Conservation (phyloP, 64 coral and sea anemone genomes). For the Porites australiensis region DNA sequence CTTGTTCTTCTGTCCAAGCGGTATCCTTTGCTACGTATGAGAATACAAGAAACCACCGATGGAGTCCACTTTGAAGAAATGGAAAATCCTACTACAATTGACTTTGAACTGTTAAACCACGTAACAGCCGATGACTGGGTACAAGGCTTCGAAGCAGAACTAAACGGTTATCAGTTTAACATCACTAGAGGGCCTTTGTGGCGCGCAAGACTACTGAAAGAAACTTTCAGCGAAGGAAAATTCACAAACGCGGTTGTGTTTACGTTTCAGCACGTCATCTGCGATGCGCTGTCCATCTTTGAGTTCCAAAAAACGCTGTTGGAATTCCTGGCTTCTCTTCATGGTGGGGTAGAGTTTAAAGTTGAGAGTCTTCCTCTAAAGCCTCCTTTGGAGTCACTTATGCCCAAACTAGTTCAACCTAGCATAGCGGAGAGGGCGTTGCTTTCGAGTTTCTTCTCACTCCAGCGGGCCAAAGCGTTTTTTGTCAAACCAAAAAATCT, state of each 20-base stretch:
- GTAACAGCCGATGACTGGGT: slow-evolving; percentile 66
- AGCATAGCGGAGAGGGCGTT: slow-evolving; percentile 46
- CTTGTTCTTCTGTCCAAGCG: slow-evolving; percentile 46
- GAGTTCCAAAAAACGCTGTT: slow-evolving; percentile 28
- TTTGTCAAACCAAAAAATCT: slow-evolving; percentile 64
- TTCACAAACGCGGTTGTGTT: slow-evolving; percentile 44
- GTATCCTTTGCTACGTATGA: slow-evolving; percentile 51
- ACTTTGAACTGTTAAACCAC: slow-evolving; percentile 39
- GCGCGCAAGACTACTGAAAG: slow-evolving; percentile 61
- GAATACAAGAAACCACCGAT: slow-evolving; percentile 10
- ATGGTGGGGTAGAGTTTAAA: slow-evolving; percentile 17
- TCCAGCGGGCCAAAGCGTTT: slow-evolving; percentile 36
- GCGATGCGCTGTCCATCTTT: slow-evolving; percentile 56
- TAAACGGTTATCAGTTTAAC: slow-evolving; percentile 38
- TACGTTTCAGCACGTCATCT: slow-evolving; percentile 65
- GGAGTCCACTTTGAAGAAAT: slow-evolving; percentile 45
- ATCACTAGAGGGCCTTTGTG: slow-evolving; percentile 55
- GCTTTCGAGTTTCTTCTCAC: slow-evolving; percentile 51
- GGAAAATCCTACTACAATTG: slow-evolving; percentile 34
- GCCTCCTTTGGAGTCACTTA: slow-evolving; percentile 24
- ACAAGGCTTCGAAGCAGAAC: slow-evolving; percentile 64
- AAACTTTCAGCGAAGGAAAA: slow-evolving; percentile 37
- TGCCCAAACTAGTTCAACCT: neutral
- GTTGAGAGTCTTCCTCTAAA: slow-evolving; percentile 46
- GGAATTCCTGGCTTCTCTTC: slow-evolving; percentile 20